phyloP scores from a whole-genome alignment of 2,113 vertebrate genomes.

The Microcebus ravelobensis region DNA sequence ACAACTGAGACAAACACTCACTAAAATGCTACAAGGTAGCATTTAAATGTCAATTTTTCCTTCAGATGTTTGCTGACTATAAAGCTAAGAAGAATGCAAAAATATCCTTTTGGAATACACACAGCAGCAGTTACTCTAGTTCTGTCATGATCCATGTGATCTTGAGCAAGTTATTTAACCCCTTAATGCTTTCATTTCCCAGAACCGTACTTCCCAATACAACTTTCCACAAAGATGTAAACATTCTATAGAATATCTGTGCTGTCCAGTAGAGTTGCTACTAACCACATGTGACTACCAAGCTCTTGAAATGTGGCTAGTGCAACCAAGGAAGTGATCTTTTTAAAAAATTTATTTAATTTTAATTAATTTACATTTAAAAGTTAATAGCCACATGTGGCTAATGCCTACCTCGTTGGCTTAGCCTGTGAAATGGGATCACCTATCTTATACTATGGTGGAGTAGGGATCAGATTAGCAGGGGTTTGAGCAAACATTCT shows the following conservation, averaged over 20 bases:
- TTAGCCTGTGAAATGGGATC: neutral
- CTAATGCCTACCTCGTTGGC: neutral
- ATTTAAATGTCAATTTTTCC: neutral
- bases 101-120: neutral
- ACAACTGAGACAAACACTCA: neutral
- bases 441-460: neutral
- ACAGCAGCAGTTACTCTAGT: neutral
- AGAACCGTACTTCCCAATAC: neutral
- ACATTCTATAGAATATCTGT: too few species aligned
- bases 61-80: neutral
- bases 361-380: slow-evolving; percentile 2
- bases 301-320: neutral
- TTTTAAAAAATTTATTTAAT: neutral
- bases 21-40: neutral
- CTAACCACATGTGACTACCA: neutral
- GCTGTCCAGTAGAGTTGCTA: neutral
- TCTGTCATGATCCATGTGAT: neutral
- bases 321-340: neutral
- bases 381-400: neutral
- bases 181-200: neutral
- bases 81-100: neutral
- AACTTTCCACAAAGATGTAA: neutral
- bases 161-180: neutral
- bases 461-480: neutral
- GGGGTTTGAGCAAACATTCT: neutral